Evolutionary conservation across 1,140 invertebrate species (phyloP).

Genomic region (Neoseiulus cucumeris): DNA sequence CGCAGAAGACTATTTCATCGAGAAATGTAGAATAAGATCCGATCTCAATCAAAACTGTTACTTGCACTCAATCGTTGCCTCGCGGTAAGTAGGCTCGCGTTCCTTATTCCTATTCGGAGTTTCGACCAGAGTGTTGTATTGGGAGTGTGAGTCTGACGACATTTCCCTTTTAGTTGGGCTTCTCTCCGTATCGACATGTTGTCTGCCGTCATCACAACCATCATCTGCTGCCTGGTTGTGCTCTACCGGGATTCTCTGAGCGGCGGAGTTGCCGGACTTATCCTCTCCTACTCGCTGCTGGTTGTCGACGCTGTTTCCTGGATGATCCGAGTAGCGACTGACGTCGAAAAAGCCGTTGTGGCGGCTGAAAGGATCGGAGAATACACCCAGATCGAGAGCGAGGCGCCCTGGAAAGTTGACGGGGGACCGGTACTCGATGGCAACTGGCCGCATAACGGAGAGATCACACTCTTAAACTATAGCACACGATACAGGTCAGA

Average conservation of each 20-base stretch:
- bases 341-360: conserved; percentile 40
- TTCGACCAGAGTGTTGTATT: no score
- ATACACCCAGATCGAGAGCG: conserved; percentile 26
- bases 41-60: conserved; percentile 1
- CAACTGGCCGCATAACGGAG: conserved; percentile 19
- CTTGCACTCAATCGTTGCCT: background rate
- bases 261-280: background rate
- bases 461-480: conserved; percentile 17
- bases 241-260: background rate
- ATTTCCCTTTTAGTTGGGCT: background rate
- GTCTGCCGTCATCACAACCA: background rate
- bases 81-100: background rate
- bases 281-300: background rate
- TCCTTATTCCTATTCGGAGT: no score
- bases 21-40: background rate
- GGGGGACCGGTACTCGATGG: background rate
- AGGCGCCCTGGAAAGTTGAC: background rate
- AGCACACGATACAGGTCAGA: conserved; percentile 18
- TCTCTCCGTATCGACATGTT: background rate
- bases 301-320: conserved; percentile 20
- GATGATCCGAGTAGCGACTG: conserved; percentile 37
- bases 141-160: background rate
- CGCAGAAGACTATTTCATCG: background rate
- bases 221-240: background rate
- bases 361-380: conserved; percentile 39